Conservation (phyloP, 2,888 invertebrate species). For the Andrena bicolor region DNA sequence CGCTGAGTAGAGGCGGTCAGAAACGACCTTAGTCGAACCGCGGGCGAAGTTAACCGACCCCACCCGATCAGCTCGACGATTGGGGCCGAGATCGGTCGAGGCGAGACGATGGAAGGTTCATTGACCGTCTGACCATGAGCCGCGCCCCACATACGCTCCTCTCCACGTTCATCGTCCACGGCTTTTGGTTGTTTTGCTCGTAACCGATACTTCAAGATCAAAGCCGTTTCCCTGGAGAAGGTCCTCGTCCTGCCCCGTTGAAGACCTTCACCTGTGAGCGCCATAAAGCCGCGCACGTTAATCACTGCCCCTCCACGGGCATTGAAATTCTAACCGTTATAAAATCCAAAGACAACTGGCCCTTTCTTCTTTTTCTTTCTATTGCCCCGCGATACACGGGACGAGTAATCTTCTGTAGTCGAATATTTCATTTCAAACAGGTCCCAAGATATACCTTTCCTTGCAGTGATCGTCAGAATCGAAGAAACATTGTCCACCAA, state of each 20-base stretch:
- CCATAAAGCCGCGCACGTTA: constrained; percentile 52
- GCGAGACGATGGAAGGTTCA: constrained; percentile 78
- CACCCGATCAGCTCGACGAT: constrained; percentile 70
- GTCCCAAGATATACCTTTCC: not conserved
- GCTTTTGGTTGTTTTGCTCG: constrained; percentile 71
- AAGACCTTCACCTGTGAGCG: constrained; percentile 64
- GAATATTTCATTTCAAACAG: not conserved
- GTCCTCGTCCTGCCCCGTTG: constrained; percentile 66
- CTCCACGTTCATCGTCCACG: constrained; percentile 62
- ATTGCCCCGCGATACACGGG: constrained; percentile 7
- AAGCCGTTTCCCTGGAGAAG: constrained; percentile 73
- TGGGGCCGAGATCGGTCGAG: constrained; percentile 69
- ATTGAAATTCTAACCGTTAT: constrained; percentile 15
- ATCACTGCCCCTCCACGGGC: constrained; percentile 24
- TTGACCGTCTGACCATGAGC: constrained; percentile 85
- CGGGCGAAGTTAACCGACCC: constrained; percentile 77
- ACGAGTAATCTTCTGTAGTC: constrained; percentile 8
- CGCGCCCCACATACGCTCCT: constrained; percentile 82
- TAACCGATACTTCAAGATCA: constrained; percentile 76
- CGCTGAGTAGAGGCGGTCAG: constrained; percentile 56
- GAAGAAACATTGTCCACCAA: not conserved
- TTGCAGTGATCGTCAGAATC: not conserved
- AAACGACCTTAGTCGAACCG: constrained; percentile 70
- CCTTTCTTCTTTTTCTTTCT: not conserved
- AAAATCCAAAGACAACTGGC: constrained; percentile 34